Evolutionary conservation across 2,113 vertebrate species (phyloP), one percentile per base, ranked within the genome.

Genomic region (Origma solitaria): DNA sequence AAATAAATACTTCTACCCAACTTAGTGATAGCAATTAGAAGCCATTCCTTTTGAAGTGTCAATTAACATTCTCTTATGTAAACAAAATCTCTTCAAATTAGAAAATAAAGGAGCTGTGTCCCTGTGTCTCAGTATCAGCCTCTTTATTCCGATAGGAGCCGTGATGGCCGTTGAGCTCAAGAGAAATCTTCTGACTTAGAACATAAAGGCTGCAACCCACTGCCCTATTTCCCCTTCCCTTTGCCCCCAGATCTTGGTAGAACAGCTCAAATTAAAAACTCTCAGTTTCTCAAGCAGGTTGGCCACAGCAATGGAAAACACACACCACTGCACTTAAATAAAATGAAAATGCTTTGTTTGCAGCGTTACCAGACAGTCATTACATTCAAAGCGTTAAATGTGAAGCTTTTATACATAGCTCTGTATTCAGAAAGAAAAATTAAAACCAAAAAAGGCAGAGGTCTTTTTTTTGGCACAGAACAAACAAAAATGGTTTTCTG

Each of bases 371-470:
- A 65, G n/a, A 31, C 13, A 70, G 56, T 31, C 22, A 70, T 75
- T 82, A 45, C 28, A 35, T 62, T 62, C 66, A 66, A 88, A 81
- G 10, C 11, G n/a, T 30, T 84, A 24, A 3, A 61, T 78, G 13
- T 78, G 44, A 71, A 71, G 69, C 1, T 38, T 86, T 80, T 50
- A 57, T 7, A 24, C 13, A 58, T 5, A 88, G 30, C 8, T 68
- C 24, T 57, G 16, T 31, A 19, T 51, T 88, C 33, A 82, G 38
- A 61, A 45, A 51, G 12, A 23, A 53, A 49, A 37, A 23, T 2
- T 1, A 7, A 3, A 25, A 2, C 18, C n/a, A 12, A 31, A 10
- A 33, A 23, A 13, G 11, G 0, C 30, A 56, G 1, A 0, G 1
- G 9, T 61, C 11, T 35, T 11, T 16, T 44, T 47, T 80, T 38